phyloP scores from a whole-genome alignment of 2,113 vertebrate species.

The Centropus unirufus region DNA sequence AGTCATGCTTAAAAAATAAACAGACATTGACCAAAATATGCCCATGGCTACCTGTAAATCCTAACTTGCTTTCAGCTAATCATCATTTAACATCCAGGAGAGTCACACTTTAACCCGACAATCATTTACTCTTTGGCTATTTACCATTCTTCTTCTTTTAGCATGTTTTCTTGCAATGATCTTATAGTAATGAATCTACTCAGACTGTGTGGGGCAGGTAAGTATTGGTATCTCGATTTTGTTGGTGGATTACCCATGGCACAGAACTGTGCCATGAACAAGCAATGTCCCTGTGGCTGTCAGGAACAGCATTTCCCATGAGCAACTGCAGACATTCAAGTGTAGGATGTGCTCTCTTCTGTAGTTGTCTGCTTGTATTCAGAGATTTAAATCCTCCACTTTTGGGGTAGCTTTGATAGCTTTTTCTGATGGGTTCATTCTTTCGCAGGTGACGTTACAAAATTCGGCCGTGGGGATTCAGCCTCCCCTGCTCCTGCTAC shows the following conservation, averaged over 20 bases:
- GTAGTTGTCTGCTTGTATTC: not conserved
- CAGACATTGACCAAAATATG: not conserved
- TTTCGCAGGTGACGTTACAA: constrained; percentile 88
- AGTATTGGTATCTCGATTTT: not conserved
- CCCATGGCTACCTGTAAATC: not conserved
- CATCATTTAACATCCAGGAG: constrained; percentile 6
- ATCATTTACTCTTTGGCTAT: constrained; percentile 4
- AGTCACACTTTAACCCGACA: constrained; percentile 4
- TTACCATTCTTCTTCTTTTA: constrained; percentile 25
- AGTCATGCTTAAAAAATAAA: constrained; percentile 41
- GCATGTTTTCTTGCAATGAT: not conserved
- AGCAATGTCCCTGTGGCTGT: not conserved
- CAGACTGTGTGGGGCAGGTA: not conserved
- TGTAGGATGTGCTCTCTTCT: not conserved
- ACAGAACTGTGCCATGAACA: fast-evolving
- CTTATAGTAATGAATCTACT: not conserved
- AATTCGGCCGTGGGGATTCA: constrained; percentile 88
- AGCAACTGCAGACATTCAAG: not conserved
- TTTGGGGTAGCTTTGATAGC: not conserved
- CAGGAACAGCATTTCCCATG: not conserved
- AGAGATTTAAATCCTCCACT: not conserved
- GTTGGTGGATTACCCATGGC: not conserved
- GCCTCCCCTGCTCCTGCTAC: constrained; percentile 91
- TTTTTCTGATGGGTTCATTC: not conserved
- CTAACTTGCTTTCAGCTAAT: constrained; percentile 46